Evolutionary conservation across 37 sponge, comb jelly and placozoan species (phyloP).

Genomic region (Bolinopsis microptera): DNA sequence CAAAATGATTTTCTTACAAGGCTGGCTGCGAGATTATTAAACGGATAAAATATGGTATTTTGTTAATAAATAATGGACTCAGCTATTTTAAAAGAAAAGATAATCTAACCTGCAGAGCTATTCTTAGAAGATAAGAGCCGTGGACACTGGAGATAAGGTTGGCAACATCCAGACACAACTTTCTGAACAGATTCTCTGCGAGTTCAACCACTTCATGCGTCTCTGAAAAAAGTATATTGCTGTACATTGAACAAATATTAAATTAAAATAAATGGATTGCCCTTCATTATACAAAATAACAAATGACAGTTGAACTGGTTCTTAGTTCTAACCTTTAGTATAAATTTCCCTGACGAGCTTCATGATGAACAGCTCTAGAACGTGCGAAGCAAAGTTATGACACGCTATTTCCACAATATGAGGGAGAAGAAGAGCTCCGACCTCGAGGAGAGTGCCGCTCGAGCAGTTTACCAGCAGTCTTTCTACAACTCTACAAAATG

Average conservation of each 20-base stretch:
- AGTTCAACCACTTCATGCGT: conserved; percentile 10
- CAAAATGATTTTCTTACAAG: too few species aligned
- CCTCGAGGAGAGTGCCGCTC: not conserved
- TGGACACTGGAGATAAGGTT: not conserved
- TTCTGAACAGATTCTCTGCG: conserved; percentile 24
- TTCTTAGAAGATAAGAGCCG: conserved; percentile 19
- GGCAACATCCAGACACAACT: conserved; percentile 9
- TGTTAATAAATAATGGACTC: too few species aligned
- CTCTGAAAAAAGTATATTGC: not conserved
- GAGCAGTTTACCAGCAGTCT: conserved; percentile 2
- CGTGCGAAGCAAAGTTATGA: conserved; percentile 56
- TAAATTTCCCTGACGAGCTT: conserved; percentile 40
- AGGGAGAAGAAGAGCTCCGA: conserved; percentile 23
- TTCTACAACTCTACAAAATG: conserved; percentile 28
- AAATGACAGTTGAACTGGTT: too few species aligned
- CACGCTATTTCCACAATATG: conserved; percentile 16
- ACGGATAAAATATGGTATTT: too few species aligned
- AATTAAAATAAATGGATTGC: too few species aligned
- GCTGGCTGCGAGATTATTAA: too few species aligned
- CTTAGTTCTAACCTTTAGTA: not conserved
- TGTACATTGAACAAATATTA: not conserved
- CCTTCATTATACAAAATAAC: too few species aligned
- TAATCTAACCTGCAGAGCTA: conserved; percentile 24
- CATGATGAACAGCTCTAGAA: conserved; percentile 45
- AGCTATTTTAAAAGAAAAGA: not conserved